These are phyloP conservation scores for Alaudala cheleensis DNA, from an alignment of 2,113 vertebrate species.

Conservation along the genomic window DNA sequence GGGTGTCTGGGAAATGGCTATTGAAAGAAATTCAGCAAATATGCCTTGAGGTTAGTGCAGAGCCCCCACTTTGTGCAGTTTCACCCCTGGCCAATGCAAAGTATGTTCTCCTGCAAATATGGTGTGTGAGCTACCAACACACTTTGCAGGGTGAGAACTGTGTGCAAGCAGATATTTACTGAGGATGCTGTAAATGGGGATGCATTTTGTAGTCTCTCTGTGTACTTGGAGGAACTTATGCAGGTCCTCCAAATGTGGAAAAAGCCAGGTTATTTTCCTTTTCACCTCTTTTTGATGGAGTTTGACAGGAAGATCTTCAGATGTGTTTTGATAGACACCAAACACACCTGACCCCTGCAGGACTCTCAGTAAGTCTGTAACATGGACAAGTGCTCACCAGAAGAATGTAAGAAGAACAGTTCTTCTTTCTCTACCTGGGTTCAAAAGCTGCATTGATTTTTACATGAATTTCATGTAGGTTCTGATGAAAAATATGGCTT, in stretches of 20 bases:
- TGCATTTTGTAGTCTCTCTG: background rate
- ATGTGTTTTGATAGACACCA: background rate
- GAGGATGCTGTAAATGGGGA: background rate
- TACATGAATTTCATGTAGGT: background rate
- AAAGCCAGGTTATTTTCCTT: background rate
- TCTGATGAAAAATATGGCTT: background rate
- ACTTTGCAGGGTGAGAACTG: background rate
- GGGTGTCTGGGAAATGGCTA: background rate
- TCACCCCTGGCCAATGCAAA: background rate
- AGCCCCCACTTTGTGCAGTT: background rate
- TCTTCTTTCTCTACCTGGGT: background rate
- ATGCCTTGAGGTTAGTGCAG: background rate
- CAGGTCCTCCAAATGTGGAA: background rate
- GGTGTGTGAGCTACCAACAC: background rate
- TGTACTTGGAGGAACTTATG: background rate
- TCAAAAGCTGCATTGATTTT: background rate
- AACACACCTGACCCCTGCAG: background rate
- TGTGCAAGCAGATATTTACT: background rate
- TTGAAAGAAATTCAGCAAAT: background rate
- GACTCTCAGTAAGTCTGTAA: background rate
- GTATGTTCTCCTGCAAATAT: background rate
- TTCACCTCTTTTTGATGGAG: background rate
- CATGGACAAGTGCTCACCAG: background rate
- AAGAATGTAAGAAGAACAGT: background rate
- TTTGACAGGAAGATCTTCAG: background rate